These are phyloP conservation scores for Lasioglossum leucozonium DNA, from an alignment of 2,888 invertebrate species.

Conservation along the genomic window DNA sequence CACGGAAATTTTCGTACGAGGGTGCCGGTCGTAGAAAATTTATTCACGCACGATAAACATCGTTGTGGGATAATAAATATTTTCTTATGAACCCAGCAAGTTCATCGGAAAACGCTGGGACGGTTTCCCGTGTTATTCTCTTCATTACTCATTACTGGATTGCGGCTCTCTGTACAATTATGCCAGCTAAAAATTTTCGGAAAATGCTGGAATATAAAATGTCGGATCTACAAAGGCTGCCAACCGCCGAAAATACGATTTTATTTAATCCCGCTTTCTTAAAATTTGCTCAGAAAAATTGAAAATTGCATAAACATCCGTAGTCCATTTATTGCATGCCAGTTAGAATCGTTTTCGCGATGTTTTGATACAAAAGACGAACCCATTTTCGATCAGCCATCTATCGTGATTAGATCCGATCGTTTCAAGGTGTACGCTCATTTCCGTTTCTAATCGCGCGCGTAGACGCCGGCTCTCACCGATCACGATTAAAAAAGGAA, in stretches of 20 bases:
- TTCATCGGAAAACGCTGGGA: not conserved
- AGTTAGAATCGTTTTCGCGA: not conserved
- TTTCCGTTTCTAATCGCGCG: not conserved
- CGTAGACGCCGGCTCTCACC: slow-evolving; percentile 2
- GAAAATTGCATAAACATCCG: too few species aligned
- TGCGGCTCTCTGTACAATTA: too few species aligned
- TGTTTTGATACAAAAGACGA: not conserved
- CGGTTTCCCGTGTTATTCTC: not conserved
- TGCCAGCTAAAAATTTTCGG: too few species aligned
- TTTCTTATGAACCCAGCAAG: too few species aligned
- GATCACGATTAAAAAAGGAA: not conserved
- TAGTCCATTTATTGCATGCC: too few species aligned
- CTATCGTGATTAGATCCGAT: not conserved
- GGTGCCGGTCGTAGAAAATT: too few species aligned
- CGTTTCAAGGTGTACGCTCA: not conserved
- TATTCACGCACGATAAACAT: not conserved
- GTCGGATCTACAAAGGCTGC: too few species aligned
- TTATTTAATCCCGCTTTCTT: too few species aligned
- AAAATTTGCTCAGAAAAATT: too few species aligned
- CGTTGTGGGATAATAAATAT: not conserved
- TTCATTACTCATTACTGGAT: too few species aligned
- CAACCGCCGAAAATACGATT: too few species aligned
- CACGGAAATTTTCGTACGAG: not conserved
- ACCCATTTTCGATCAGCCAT: not conserved
- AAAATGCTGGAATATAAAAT: too few species aligned